Evolutionary conservation across 2,888 invertebrate species (phyloP).

Genomic region (Lucinisca nassula): DNA sequence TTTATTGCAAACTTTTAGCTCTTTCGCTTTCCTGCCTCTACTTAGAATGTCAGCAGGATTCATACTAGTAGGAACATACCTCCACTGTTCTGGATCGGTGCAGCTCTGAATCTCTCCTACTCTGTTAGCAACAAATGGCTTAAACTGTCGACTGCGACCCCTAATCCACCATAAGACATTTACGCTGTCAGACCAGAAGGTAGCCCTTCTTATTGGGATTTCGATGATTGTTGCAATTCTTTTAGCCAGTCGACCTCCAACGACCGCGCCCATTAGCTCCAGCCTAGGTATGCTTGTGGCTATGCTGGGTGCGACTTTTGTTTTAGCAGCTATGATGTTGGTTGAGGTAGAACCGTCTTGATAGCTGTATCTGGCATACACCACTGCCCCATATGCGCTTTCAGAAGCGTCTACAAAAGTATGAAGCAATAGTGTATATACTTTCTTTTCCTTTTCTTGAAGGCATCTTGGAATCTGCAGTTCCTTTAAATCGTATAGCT

Average conservation of each 20-base stretch:
- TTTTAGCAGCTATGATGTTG: slow-evolving; percentile 40
- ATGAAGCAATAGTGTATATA: slow-evolving; percentile 9
- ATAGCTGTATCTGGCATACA: slow-evolving; percentile 42
- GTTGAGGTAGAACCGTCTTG: slow-evolving; percentile 1
- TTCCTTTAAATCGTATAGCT: slow-evolving; percentile 2
- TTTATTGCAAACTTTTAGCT: background rate
- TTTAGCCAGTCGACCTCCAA: background rate
- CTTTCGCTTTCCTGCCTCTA: background rate
- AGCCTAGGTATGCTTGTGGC: slow-evolving; percentile 41
- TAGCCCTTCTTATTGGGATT: background rate
- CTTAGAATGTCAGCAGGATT: slow-evolving; percentile 10
- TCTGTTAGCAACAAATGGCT: slow-evolving; percentile 64
- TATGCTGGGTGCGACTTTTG: slow-evolving; percentile 43
- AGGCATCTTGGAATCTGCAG: slow-evolving; percentile 56
- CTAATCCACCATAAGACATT: slow-evolving; percentile 47
- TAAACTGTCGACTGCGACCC: slow-evolving; percentile 33
- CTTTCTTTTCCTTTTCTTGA: background rate
- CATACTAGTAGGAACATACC: slow-evolving; percentile 14
- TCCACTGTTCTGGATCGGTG: slow-evolving; percentile 16
- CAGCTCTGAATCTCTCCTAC: slow-evolving; percentile 53
- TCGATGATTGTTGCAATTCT: background rate
- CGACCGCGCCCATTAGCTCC: slow-evolving; percentile 14
- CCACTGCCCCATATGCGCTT: slow-evolving; percentile 40
- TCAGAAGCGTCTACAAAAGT: slow-evolving; percentile 61
- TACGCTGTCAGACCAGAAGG: slow-evolving; percentile 15